Percentiles rank a stretch among this genome's conserved stretches.
These are phyloP conservation scores for Solea senegalensis DNA, from an alignment of 2,113 vertebrate genomes.

Conservation along the genomic window DNA sequence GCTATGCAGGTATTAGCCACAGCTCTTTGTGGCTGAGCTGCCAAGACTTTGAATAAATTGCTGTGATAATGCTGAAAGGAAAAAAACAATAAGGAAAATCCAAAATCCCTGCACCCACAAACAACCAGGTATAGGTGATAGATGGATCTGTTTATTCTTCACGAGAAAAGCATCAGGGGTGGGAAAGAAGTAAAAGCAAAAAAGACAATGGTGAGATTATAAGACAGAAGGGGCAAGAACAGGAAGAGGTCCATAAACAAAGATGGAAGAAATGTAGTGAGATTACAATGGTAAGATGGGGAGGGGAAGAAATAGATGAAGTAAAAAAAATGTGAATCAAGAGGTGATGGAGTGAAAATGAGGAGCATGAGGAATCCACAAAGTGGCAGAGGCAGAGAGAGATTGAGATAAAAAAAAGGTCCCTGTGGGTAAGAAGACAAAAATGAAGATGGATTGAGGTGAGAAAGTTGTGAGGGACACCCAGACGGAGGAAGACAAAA, in stretches of 20 bases:
- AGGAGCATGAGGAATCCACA: background rate
- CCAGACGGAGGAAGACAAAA: no score
- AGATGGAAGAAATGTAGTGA: background rate
- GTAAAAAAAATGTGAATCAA: background rate
- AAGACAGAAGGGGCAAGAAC: background rate
- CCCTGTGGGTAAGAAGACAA: background rate
- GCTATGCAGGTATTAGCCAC: slow-evolving; percentile 25
- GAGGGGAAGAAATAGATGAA: background rate
- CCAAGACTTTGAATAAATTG: slow-evolving; percentile 28
- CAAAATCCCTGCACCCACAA: slow-evolving; percentile 20
- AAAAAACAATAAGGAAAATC: slow-evolving; percentile 4
- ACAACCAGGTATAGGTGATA: slow-evolving; percentile 22
- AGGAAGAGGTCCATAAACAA: no score
- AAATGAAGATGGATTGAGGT: background rate
- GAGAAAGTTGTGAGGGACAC: background rate
- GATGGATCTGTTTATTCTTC: slow-evolving; percentile 14
- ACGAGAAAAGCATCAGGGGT: background rate
- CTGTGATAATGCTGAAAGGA: slow-evolving; percentile 9
- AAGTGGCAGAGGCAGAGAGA: background rate
- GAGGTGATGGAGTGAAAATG: slow-evolving; percentile 5
- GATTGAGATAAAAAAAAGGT: background rate
- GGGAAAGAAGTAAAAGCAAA: background rate
- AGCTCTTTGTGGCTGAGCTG: slow-evolving; percentile 17
- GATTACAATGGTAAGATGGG: background rate
- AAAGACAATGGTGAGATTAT: background rate